phyloP scores from a whole-genome alignment of 2,888 invertebrate genomes.

The Endomychus coccineus region DNA sequence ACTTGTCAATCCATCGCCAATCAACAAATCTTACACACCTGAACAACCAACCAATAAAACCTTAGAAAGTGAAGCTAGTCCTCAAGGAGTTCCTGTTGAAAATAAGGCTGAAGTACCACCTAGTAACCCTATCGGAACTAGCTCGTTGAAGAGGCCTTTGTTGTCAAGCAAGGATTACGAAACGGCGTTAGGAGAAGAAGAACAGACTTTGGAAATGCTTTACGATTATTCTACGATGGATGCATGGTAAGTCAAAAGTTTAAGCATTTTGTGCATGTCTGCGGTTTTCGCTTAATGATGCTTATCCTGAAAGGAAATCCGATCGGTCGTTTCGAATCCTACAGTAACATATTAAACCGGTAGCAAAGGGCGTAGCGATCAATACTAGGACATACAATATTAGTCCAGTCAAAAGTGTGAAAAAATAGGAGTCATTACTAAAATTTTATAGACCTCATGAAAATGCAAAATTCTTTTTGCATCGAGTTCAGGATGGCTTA shows the following conservation, averaged over 20 bases:
- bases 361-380: too few species aligned
- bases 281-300: too few species aligned
- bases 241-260: conserved; percentile 69
- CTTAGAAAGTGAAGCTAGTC: conserved; percentile 30
- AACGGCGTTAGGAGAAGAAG: conserved; percentile 71
- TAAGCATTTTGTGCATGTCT: too few species aligned
- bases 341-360: too few species aligned
- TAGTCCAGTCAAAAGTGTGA: too few species aligned
- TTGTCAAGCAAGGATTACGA: conserved; percentile 74
- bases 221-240: conserved; percentile 83
- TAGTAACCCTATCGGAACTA: conserved; percentile 14
- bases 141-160: conserved; percentile 62
- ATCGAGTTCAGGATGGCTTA: too few species aligned
- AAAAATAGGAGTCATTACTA: too few species aligned
- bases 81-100: conserved; percentile 22
- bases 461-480: too few species aligned
- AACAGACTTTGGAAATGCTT: conserved; percentile 68
- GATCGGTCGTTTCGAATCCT: too few species aligned
- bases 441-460: too few species aligned
- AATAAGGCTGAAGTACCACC: conserved; percentile 3
- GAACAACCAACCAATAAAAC: conserved; percentile 20
- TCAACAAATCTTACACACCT: conserved; percentile 12
- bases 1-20: conserved; percentile 7
- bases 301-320: too few species aligned
- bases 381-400: too few species aligned